Conservation (phyloP, 1,140 invertebrate genomes). For the Acromyrmex heyeri region DNA sequence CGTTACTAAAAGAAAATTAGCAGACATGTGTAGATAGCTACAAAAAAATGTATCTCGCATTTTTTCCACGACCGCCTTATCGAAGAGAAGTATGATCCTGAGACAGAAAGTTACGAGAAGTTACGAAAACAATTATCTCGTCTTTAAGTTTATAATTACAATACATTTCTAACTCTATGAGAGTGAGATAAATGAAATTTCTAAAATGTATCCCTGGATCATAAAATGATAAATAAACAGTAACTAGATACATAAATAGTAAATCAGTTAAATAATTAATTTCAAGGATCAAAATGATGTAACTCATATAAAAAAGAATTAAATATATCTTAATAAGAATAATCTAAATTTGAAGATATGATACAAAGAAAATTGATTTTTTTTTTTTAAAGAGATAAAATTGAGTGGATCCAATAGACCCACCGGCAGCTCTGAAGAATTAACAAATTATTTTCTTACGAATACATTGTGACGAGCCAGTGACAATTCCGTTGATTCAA, state of each 20-base stretch:
- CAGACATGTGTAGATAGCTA: neutral
- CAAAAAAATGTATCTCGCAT: neutral
- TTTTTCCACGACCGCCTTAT: neutral
- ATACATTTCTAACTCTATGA: neutral
- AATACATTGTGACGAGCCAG: neutral
- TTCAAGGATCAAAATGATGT: too few species aligned
- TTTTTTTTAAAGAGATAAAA: too few species aligned
- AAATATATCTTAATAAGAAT: too few species aligned
- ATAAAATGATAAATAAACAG: neutral
- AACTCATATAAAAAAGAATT: too few species aligned
- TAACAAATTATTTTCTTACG: neutral
- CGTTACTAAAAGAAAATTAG: conserved; percentile 38
- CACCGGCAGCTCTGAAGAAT: neutral
- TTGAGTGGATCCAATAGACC: too few species aligned
- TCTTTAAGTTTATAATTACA: neutral
- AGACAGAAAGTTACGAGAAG: neutral
- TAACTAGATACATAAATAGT: too few species aligned
- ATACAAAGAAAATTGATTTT: too few species aligned
- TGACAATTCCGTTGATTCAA: neutral
- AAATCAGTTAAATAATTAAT: neutral
- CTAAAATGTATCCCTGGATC: neutral
- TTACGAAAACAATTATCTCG: neutral
- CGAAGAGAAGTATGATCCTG: neutral
- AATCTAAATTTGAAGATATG: too few species aligned
- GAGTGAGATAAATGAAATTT: neutral